Base-by-base conservation (phyloP, 2,888 invertebrate species). In the Dasypolia templi region DNA sequence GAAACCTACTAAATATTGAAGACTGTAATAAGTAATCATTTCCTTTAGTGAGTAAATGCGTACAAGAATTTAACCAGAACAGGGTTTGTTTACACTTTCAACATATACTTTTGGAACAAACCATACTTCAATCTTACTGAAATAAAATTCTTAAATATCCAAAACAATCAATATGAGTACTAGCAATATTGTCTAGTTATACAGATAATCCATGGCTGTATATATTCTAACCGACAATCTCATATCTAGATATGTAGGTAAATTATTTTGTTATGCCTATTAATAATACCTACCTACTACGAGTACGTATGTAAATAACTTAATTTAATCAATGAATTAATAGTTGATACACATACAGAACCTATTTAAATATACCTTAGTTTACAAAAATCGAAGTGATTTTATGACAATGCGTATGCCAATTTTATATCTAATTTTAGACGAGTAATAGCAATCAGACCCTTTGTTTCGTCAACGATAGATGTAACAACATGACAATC, bases 191-290 rank as follows among this genome's bases (percentile, higher is more conserved):
- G 44, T 62, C 35, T 35, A 44, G 58, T 55, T n/a, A 22, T 75
- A 29, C 17, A 80, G 42, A 63, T 58, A 58, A 80, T 46, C 75
- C 22, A 51, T 46, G 35, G 35, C 26, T 74, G 2, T 75, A 77
- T 75, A 81, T 75, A 64, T 26, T 58, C 26, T 59, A 81, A 81
- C 35, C n/a, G 63, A 75, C 75, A 64, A 81, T 80, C 59, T 53
- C 17, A 6, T 56, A 61, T 26, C 44, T 32, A 67, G 26, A 68
- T 22, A 55, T 35, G 19, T 26, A 44, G 0, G 51, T 70, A 79
- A 79, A n/a, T 17, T 51, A 29, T 46, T 44, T 63, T 75, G 62
- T 74, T 51, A 29, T 42, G 29, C 4, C 5, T n/a, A 63, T 44
- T 62, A 44, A 44, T 56, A 61, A 5, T 62, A 49, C 22, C 14